phyloP scores from a whole-genome alignment of 2,113 vertebrate species.

The Reinhardtius hippoglossoides region DNA sequence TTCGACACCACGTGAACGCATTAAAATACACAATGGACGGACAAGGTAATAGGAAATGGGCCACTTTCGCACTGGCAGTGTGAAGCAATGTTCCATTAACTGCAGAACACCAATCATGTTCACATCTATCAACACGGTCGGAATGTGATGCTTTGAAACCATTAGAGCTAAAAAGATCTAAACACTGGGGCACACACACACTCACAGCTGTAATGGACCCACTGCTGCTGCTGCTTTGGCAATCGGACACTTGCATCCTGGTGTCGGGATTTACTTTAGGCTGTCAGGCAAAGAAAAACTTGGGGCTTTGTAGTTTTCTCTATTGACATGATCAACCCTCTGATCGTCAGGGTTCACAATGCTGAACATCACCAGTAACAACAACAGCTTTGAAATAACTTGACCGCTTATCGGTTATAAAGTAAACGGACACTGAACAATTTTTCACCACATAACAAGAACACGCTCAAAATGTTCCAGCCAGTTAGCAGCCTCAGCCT shows the following conservation, averaged over 20 bases:
- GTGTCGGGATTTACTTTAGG: neutral
- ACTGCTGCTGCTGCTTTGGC: too few relatives aligned
- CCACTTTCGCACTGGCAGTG: too few relatives aligned
- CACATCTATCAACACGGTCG: neutral
- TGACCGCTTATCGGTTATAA: neutral
- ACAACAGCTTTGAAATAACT: neutral
- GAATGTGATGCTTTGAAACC: neutral
- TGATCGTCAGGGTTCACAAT: neutral
- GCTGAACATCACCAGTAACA: neutral
- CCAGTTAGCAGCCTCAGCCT: slow-evolving; percentile 27
- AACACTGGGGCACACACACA: neutral
- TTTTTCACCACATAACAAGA: slow-evolving; percentile 1
- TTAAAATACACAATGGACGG: neutral
- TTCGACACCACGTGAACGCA: neutral
- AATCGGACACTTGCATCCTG: neutral
- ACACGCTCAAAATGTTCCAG: slow-evolving; percentile 29
- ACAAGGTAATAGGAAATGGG: neutral
- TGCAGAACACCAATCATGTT: neutral
- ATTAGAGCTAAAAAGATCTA: neutral
- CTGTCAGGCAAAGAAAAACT: neutral
- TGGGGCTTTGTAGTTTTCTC: too few relatives aligned
- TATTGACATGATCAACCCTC: too few relatives aligned
- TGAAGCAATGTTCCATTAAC: neutral
- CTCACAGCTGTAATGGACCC: neutral
- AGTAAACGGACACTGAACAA: neutral